Evolutionary conservation across 2,888 invertebrate species (phyloP), one percentile per base, ranked within the genome.

Genomic region (Deilephila porcellus): DNA sequence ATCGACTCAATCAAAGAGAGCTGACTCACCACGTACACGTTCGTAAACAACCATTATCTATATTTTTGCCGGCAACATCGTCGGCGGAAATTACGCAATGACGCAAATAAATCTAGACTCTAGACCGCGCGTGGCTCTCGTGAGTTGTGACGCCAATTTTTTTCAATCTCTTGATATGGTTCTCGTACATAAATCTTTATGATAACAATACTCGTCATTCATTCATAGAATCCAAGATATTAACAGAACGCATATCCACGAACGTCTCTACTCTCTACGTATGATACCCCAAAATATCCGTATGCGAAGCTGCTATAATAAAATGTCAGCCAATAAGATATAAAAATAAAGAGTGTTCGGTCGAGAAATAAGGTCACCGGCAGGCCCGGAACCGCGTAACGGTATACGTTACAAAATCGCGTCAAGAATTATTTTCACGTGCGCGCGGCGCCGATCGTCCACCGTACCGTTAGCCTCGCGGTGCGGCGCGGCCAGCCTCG

Each of bases 391-490:
- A 94, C 93, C 88, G 89, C 89, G 86, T 93, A 94, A 91, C 94
- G 93, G 94, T 93, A 86, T 92, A 89, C 86, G 90, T 94, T 94
- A 93, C 94, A 93, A 94, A 94, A 94, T 93, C 91, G 90, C 94
- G 91, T 91, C 93, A 93, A 94, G 94, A 93, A 94, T 93, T 93
- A 94, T 93, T 90, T 93, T 93, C 93, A 93, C 93, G 94, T 93
- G 93, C 93, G 88, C 89, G 84, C 87, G 86, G 85, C 86, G 86
- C 83, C 85, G 84, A 78, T 85, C 74, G 80, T 80, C 81, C 79
- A 80, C 77, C 85, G 80, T 84, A 91, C 93, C 93, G 93, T 93
- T 93, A 93, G 83, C 85, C 32, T 85, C 80, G 85, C 86, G 86
- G 86, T 85, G 80, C 84, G 88, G 81, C 86, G 83, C 45, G 82